phyloP scores from a whole-genome alignment of 2,797 vertebrate genomes.

The Phaenicophaeus curvirostris region DNA sequence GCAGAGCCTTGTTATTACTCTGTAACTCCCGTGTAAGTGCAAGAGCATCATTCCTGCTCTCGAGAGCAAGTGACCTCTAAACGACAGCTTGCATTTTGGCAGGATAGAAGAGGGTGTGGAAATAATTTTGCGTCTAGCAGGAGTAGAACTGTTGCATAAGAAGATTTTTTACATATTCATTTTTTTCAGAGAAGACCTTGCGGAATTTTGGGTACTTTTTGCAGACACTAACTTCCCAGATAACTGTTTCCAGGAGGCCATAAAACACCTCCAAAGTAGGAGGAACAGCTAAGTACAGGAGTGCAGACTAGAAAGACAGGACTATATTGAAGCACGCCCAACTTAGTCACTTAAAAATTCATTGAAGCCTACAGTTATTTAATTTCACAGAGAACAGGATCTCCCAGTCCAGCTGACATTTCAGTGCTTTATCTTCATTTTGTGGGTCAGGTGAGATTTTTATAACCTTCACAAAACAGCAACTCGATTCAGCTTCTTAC shows the following conservation, averaged over 20 bases:
- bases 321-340: background rate
- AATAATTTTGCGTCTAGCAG: background rate
- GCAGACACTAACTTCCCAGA: background rate
- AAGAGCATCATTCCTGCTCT: background rate
- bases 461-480: constrained; percentile 5
- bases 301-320: background rate
- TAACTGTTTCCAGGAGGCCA: background rate
- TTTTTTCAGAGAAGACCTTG: background rate
- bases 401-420: constrained; percentile 6
- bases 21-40: background rate
- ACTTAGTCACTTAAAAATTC: constrained; percentile 33
- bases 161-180: background rate
- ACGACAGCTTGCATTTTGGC: background rate
- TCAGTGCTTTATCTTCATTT: constrained; percentile 9
- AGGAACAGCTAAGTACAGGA: background rate
- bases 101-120: background rate
- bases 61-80: background rate
- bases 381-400: constrained; percentile 14
- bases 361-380: constrained; percentile 17
- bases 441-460: constrained; percentile 27
- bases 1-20: background rate
- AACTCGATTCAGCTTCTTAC: background rate
- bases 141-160: background rate
- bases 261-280: background rate
- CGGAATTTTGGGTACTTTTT: background rate